Evolutionary conservation across 2,113 vertebrate species (phyloP).

Genomic region (Anser cygnoides): DNA sequence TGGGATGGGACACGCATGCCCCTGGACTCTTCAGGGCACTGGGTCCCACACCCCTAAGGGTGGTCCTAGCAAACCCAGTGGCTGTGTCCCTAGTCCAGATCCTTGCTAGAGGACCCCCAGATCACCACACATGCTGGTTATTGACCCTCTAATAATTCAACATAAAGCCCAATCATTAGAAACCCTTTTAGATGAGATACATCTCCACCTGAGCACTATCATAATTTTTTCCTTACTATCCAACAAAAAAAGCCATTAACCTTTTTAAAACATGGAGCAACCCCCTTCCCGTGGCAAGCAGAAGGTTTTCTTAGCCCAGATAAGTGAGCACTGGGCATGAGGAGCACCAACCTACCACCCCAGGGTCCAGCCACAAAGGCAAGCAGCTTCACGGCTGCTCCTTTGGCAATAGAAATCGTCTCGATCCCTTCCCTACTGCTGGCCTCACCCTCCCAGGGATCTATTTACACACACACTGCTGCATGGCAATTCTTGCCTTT

Average conservation of each 20-base stretch:
- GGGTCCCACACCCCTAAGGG: too few species aligned
- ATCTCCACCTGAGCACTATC: background rate
- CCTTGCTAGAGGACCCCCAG: background rate
- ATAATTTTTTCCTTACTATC: background rate
- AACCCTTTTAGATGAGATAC: constrained; percentile 17
- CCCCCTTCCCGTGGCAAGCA: background rate
- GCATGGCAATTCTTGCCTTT: constrained; percentile 1
- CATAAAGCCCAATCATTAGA: background rate
- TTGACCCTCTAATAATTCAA: constrained; percentile 13
- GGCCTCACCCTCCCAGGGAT: constrained; percentile 14
- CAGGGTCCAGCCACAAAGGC: background rate
- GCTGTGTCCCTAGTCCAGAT: background rate
- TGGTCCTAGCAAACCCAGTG: background rate
- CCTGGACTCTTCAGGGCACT: background rate
- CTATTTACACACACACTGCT: background rate
- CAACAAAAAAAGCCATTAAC: constrained; percentile 1
- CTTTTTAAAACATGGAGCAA: background rate
- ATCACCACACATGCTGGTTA: background rate
- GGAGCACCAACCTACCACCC: constrained; percentile 8
- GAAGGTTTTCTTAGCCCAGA: background rate
- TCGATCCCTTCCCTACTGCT: background rate
- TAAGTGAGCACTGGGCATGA: constrained; percentile 1
- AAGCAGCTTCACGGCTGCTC: background rate
- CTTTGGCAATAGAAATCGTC: constrained; percentile 22
- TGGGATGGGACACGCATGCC: background rate